Evolutionary conservation across 2,888 invertebrate species (phyloP), one percentile per base, ranked within the genome.

Genomic region (Hymenopus coronatus): DNA sequence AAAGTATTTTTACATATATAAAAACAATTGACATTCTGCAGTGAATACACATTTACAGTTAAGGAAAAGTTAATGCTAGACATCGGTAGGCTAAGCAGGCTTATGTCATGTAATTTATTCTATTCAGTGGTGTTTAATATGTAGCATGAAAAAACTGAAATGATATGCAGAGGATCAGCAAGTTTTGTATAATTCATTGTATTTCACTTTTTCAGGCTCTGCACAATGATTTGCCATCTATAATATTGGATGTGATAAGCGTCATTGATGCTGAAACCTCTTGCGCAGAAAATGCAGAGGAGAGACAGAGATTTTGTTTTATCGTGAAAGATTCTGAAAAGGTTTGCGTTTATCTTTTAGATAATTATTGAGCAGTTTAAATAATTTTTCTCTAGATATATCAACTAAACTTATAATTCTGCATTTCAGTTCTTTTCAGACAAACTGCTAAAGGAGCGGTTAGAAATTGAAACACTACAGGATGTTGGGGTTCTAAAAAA

Each of bases 381-480:
- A 70, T 20, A 0, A 25, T 70, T 70, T 15, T 25, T 0, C 20
- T 70, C 6, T 70, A 20, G 25, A 70, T 70, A 20, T 70, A 70
- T 6, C 54, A 70, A 6, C 54, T 70, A 82, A 84, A 82, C 28
- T 28, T 86, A 25, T 33, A 86, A 70, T 82, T 90, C 89, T 91
- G 89, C 90, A 86, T 93, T 94, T 90, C 91, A 95, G 94, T 94
- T 95, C 93, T 94, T 97, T 92, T 96, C 98, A 87, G 98, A 98
- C 92, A 96, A 97, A 93, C 94, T 99, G 91, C 94, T 99, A 84
- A 98, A 98, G 92, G 99, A 99, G 93, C 95, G 99, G 90, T 93
- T 99, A 91, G 99, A 99, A 94, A 97, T 98, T 92, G 99, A 99
- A 91, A 98, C 98, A 0, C 94, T 99, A 81, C 98, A 98, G 93